Percentiles rank a stretch among this genome's conserved stretches.
phyloP scores from a whole-genome alignment of 1,140 invertebrate genomes.

The Drosophila novamexicana region DNA sequence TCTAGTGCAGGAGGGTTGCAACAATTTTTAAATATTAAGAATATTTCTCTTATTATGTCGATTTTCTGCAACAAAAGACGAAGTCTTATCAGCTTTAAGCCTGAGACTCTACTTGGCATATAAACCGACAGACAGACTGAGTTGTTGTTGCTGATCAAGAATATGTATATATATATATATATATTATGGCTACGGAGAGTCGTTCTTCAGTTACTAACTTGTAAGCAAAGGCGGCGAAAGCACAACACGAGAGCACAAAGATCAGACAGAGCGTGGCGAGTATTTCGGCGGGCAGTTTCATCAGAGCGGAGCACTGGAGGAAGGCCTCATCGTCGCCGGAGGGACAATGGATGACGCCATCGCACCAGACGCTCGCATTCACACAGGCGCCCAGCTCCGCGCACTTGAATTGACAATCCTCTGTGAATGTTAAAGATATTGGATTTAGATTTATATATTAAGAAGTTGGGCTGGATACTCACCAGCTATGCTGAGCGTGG shows the following conservation, averaged over 20 bases:
- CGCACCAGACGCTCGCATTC: slow-evolving; percentile 94
- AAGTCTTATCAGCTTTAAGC: too few species aligned
- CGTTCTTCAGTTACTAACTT: slow-evolving; percentile 56
- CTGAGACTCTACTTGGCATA: too few species aligned
- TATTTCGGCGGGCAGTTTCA: slow-evolving; percentile 90
- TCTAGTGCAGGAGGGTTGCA: too few species aligned
- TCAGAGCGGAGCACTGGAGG: slow-evolving; percentile 90
- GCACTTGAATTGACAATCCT: slow-evolving; percentile 92
- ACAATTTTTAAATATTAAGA: too few species aligned
- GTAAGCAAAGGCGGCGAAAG: slow-evolving; percentile 80
- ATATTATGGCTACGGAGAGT: not conserved
- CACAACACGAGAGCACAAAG: slow-evolving; percentile 81
- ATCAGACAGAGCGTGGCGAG: slow-evolving; percentile 86
- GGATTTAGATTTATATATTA: not conserved
- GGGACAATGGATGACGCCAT: slow-evolving; percentile 93
- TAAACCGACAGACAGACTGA: too few species aligned
- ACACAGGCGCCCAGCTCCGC: slow-evolving; percentile 95
- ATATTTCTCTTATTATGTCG: too few species aligned
- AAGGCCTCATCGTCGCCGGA: slow-evolving; percentile 94
- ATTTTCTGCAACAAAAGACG: too few species aligned
- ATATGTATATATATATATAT: not conserved
- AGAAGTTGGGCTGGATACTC: not conserved
- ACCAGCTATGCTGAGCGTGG: slow-evolving; percentile 78
- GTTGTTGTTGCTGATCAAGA: not conserved
- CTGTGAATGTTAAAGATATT: slow-evolving; percentile 61